These are phyloP conservation scores for Drosophila koepferae DNA, from an alignment of 2,888 invertebrate genomes.

Conservation along the genomic window DNA sequence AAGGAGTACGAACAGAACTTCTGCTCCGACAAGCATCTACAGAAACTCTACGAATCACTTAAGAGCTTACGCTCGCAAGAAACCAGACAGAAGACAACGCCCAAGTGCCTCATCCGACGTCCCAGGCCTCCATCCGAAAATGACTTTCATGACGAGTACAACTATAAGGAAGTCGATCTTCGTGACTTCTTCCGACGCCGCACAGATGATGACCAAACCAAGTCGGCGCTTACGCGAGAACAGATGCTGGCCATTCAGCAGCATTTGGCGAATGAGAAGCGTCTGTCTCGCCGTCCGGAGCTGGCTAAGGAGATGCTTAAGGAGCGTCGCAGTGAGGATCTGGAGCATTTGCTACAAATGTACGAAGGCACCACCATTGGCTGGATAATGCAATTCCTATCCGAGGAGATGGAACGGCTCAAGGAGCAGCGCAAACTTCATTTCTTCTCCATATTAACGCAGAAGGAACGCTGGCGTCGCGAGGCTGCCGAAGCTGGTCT, in stretches of 20 bases:
- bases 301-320: slow-evolving; percentile 42
- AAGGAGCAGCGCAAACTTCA: slow-evolving; percentile 92
- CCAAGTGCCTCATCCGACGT: slow-evolving; percentile 72
- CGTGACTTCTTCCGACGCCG: slow-evolving; percentile 17
- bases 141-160: slow-evolving; percentile 3
- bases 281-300: not conserved
- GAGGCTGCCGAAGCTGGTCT: slow-evolving; percentile 93
- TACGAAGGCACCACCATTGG: slow-evolving; percentile 91
- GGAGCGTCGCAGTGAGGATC: slow-evolving; percentile 79
- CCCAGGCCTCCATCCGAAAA: slow-evolving; percentile 5
- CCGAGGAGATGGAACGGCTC: slow-evolving; percentile 91
- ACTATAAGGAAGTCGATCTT: slow-evolving; percentile 21
- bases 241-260: slow-evolving; percentile 22
- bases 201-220: fast-evolving
- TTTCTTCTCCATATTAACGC: slow-evolving; percentile 91
- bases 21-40: slow-evolving; percentile 80
- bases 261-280: slow-evolving; percentile 4
- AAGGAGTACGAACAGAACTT: slow-evolving; percentile 83
- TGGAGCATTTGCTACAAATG: slow-evolving; percentile 86
- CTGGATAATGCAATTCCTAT: slow-evolving; percentile 90
- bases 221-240: not conserved
- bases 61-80: slow-evolving; percentile 71
- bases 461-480: slow-evolving; percentile 90
- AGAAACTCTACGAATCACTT: slow-evolving; percentile 81
- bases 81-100: slow-evolving; percentile 61